Evolutionary conservation across 2,113 vertebrate species (phyloP).

Genomic region (Bubo scandiacus): DNA sequence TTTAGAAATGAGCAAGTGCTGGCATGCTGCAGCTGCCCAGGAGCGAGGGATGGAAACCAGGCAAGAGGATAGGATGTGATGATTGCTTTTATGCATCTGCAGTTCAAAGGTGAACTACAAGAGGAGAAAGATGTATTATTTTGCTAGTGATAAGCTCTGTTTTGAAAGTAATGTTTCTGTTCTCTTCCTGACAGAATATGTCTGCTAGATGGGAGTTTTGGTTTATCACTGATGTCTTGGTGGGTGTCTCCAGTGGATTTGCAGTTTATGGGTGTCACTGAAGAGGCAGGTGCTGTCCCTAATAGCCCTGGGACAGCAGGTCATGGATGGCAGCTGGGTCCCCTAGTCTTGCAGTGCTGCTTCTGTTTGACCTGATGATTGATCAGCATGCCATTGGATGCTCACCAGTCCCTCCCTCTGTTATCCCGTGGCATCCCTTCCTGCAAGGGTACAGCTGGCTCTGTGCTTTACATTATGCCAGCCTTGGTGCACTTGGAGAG

Average conservation of each 20-base stretch:
- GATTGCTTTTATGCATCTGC: background rate
- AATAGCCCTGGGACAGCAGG: background rate
- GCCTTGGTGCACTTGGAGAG: background rate
- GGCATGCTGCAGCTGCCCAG: conserved; percentile 26
- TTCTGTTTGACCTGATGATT: background rate
- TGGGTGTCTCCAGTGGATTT: background rate
- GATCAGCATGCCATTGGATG: rapidly evolving
- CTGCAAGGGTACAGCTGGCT: background rate
- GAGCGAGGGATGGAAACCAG: background rate
- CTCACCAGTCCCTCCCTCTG: background rate
- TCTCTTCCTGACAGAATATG: background rate
- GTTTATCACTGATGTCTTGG: background rate
- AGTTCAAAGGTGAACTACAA: background rate
- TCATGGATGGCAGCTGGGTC: background rate
- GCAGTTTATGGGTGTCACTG: background rate
- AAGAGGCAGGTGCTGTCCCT: background rate
- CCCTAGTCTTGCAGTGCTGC: background rate
- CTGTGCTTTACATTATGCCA: background rate
- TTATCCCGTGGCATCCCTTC: background rate
- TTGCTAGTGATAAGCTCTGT: background rate
- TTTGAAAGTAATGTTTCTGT: background rate
- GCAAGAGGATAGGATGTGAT: background rate
- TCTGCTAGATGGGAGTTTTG: background rate
- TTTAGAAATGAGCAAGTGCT: conserved; percentile 23
- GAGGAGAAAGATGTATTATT: background rate